phyloP scores from a whole-genome alignment of 2,113 vertebrate genomes.

The Coptodon bakossiorum region DNA sequence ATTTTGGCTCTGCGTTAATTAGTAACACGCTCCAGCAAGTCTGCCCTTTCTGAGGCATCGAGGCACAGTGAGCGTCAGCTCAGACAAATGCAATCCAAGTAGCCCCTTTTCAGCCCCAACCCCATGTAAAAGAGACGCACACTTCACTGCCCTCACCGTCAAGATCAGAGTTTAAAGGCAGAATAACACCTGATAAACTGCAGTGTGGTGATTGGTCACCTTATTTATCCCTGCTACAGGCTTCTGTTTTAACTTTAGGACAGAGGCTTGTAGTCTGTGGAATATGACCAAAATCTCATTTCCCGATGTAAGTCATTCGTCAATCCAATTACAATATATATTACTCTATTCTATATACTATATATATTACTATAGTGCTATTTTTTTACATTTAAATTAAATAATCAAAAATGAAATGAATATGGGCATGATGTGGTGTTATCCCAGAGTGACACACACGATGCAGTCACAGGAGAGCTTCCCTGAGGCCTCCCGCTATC shows the following conservation, averaged over 20 bases:
- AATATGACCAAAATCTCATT: not conserved
- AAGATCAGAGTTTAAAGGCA: not conserved
- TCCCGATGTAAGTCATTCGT: not conserved
- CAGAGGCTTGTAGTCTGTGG: not conserved
- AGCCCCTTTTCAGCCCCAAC: not conserved
- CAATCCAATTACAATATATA: not conserved
- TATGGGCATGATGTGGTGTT: not conserved
- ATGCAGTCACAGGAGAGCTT: not conserved
- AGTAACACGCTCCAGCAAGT: slow-evolving; percentile 44
- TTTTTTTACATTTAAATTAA: not conserved
- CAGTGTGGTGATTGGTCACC: not conserved
- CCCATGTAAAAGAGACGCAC: not conserved
- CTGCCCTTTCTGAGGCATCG: slow-evolving; percentile 53
- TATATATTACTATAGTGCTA: not conserved
- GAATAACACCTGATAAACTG: not conserved
- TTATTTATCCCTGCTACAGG: not conserved
- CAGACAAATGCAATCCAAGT: slow-evolving; percentile 33
- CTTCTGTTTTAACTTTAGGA: not conserved
- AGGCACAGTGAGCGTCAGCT: slow-evolving; percentile 18
- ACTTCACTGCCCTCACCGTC: not conserved
- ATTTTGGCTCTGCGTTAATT: slow-evolving; percentile 55
- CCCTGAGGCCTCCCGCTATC: not conserved
- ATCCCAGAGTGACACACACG: not conserved
- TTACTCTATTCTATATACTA: not conserved
- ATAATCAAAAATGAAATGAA: not conserved